Percentiles rank a stretch among this genome's conserved stretches.
Conservation (phyloP, 2,797 vertebrate species). For the Rhinoraja longicauda region DNA sequence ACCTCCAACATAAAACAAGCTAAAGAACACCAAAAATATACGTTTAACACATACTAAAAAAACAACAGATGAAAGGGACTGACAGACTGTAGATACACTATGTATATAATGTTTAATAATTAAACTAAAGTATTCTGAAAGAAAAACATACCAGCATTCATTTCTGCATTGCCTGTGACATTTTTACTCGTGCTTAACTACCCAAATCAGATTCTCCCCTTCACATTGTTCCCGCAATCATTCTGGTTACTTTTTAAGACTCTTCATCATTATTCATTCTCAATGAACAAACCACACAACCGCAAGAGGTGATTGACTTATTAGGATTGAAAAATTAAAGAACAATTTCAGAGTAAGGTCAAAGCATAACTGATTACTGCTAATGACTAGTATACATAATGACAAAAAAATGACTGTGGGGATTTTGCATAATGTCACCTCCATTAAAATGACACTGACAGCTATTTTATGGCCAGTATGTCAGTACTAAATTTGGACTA, state of each 20-base stretch:
- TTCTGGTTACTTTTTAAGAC: neutral
- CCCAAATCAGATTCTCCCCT: neutral
- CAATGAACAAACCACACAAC: slow-evolving; percentile 16
- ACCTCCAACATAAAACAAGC: too few relatives aligned
- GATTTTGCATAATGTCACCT: neutral
- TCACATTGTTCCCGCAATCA: neutral
- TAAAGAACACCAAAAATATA: too few relatives aligned
- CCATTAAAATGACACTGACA: neutral
- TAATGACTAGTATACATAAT: neutral
- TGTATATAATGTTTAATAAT: neutral
- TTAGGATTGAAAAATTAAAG: slow-evolving; percentile 3
- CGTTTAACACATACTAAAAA: too few relatives aligned
- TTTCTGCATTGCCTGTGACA: neutral
- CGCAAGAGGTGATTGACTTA: neutral
- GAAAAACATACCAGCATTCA: neutral
- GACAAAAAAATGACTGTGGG: neutral
- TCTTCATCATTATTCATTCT: neutral
- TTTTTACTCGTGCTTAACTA: neutral
- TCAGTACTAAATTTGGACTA: neutral
- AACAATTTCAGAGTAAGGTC: slow-evolving; percentile 28
- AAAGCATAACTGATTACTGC: slow-evolving; percentile 1
- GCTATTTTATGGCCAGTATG: neutral
- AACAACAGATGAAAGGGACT: too few relatives aligned
- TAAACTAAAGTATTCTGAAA: neutral
- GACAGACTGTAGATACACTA: too few relatives aligned